Evolutionary conservation across 2,797 vertebrate genomes (phyloP).

Genomic region (Nyctibius grandis): DNA sequence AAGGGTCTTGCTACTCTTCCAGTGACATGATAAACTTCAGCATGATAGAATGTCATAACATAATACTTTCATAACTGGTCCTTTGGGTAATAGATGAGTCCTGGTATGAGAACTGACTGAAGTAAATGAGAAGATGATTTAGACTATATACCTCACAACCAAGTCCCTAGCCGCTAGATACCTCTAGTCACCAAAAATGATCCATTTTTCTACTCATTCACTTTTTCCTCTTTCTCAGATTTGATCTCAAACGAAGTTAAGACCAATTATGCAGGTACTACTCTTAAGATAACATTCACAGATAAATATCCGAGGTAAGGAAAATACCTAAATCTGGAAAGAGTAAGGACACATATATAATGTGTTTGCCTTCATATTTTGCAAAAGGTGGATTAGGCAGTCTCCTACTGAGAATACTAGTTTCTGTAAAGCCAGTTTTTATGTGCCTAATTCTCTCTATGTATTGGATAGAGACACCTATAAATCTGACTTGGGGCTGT

Average conservation of each 20-base stretch:
- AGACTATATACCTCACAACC: fast-evolving
- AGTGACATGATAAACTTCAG: background rate
- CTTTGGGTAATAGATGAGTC: background rate
- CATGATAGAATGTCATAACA: background rate
- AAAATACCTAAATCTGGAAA: background rate
- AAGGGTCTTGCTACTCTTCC: background rate
- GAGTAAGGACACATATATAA: background rate
- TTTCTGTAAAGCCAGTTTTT: background rate
- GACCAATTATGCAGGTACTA: background rate
- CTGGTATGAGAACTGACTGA: background rate
- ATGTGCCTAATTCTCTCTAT: background rate
- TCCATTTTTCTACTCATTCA: background rate
- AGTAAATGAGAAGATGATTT: background rate
- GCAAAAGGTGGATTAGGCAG: background rate
- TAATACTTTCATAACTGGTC: background rate
- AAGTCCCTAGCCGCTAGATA: background rate
- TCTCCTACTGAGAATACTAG: background rate
- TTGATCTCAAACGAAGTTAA: background rate
- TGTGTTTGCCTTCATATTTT: background rate
- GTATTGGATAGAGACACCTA: background rate
- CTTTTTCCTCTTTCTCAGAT: background rate
- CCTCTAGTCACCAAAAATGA: background rate
- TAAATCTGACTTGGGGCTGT: background rate
- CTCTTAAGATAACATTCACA: background rate
- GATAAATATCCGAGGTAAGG: background rate